phyloP scores from a whole-genome alignment of 1,140 invertebrate genomes.

The Formica selysi region DNA sequence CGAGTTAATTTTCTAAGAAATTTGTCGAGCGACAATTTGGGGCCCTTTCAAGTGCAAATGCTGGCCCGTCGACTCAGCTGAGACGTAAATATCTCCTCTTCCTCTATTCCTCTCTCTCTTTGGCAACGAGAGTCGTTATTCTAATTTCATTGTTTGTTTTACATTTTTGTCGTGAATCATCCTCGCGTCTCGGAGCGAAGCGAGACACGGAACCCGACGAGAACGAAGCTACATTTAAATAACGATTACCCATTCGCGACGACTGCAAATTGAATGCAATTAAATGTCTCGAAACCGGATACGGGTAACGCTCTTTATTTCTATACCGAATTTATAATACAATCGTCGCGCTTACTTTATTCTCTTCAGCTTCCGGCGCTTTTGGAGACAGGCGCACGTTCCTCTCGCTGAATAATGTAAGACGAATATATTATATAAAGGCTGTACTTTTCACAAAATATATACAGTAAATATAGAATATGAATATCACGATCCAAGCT shows the following conservation, averaged over 20 bases:
- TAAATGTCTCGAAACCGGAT: constrained; percentile 38
- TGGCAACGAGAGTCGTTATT: constrained; percentile 20
- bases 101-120: no score
- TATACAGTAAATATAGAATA: constrained; percentile 14
- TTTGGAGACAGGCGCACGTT: not conserved
- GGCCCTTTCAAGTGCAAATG: constrained; percentile 29
- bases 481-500: not conserved
- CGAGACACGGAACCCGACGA: not conserved
- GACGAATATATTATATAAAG: constrained; percentile 9
- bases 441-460: constrained; percentile 4
- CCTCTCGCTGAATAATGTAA: constrained; percentile 49
- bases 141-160: constrained; percentile 56
- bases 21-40: constrained; percentile 39
- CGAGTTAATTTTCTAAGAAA: constrained; percentile 53
- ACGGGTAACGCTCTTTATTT: not conserved
- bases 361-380: constrained; percentile 4
- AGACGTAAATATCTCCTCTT: constrained; percentile 9
- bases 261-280: constrained; percentile 62
- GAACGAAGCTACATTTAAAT: constrained; percentile 41
- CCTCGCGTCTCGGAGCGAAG: constrained; percentile 11
- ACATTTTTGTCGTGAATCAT: constrained; percentile 52
- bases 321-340: constrained; percentile 53
- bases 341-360: constrained; percentile 25
- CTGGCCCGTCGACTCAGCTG: not conserved
- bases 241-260: constrained; percentile 54